These are phyloP conservation scores for Rattus rattus DNA, from an alignment of 2,113 vertebrate species.

Conservation along the genomic window DNA sequence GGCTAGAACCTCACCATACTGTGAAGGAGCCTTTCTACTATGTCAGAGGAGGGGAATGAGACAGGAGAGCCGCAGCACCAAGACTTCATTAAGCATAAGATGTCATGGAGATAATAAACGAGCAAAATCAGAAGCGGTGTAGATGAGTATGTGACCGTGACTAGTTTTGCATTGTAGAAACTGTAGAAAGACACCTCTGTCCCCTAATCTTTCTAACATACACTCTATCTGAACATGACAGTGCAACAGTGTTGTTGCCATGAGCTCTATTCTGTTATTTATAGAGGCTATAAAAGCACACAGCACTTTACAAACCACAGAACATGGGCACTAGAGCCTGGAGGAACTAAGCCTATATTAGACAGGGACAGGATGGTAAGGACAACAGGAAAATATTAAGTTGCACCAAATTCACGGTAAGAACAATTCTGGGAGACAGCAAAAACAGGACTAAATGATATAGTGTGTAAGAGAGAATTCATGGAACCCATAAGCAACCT, in stretches of 20 bases:
- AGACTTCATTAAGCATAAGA: not conserved
- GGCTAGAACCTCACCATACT: constrained; percentile 6
- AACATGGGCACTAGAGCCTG: constrained; percentile 66
- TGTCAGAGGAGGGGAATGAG: not conserved
- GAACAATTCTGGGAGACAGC: constrained; percentile 36
- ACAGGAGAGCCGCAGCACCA: not conserved
- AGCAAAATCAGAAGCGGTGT: constrained; percentile 16
- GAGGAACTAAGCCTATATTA: constrained; percentile 72
- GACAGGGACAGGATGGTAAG: constrained; percentile 61
- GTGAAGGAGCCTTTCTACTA: not conserved
- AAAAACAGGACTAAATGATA: not conserved
- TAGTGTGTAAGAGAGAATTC: not conserved
- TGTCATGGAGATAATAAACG: constrained; percentile 19
- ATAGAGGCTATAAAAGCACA: constrained; percentile 76
- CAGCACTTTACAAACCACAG: constrained; percentile 74
- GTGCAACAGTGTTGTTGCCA: constrained; percentile 68
- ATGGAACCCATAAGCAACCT: constrained; percentile 43
- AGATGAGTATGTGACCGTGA: not conserved
- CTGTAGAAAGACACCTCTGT: not conserved
- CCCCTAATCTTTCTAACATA: not conserved
- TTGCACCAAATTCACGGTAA: constrained; percentile 63
- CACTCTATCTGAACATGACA: constrained; percentile 32
- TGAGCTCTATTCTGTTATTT: constrained; percentile 75
- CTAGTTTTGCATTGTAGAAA: not conserved
- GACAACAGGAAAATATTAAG: constrained; percentile 66